Evolutionary conservation across 2,797 vertebrate genomes (phyloP).

Genomic region (Chloroceryle amazona): DNA sequence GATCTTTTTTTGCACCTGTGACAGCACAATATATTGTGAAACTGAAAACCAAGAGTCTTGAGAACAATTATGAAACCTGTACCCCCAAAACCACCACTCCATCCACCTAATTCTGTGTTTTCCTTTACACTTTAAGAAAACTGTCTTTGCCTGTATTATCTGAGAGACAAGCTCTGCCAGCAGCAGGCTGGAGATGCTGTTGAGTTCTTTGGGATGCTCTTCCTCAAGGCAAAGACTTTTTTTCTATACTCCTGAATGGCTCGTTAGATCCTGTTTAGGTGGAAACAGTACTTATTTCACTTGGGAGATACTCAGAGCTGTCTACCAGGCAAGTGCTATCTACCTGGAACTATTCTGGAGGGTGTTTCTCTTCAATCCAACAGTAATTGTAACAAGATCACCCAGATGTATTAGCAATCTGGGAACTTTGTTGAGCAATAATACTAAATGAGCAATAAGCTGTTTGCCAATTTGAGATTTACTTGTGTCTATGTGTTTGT

Average conservation of each 20-base stretch:
- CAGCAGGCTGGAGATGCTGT: background rate
- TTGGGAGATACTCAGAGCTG: background rate
- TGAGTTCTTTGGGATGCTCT: constrained; percentile 17
- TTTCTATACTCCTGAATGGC: background rate
- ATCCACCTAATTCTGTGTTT: background rate
- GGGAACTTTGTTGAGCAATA: background rate
- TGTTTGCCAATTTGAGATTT: constrained; percentile 8
- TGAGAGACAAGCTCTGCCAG: background rate
- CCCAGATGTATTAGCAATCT: background rate
- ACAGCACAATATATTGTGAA: background rate
- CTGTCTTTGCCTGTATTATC: background rate
- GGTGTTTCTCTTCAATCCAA: background rate
- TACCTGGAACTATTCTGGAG: constrained; percentile 20
- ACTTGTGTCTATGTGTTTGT: background rate
- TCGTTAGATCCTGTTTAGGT: constrained; percentile 36
- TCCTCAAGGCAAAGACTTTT: background rate
- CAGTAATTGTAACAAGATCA: constrained; percentile 23
- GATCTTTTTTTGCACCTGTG: background rate
- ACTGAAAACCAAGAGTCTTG: background rate
- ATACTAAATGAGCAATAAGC: constrained; percentile 24
- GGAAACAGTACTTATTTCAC: constrained; percentile 24
- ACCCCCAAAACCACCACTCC: background rate
- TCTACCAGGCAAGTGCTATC: background rate
- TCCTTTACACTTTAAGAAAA: background rate
- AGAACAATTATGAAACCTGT: background rate